Conservation (phyloP, 2,113 vertebrate genomes). For the Nymphicus hollandicus region DNA sequence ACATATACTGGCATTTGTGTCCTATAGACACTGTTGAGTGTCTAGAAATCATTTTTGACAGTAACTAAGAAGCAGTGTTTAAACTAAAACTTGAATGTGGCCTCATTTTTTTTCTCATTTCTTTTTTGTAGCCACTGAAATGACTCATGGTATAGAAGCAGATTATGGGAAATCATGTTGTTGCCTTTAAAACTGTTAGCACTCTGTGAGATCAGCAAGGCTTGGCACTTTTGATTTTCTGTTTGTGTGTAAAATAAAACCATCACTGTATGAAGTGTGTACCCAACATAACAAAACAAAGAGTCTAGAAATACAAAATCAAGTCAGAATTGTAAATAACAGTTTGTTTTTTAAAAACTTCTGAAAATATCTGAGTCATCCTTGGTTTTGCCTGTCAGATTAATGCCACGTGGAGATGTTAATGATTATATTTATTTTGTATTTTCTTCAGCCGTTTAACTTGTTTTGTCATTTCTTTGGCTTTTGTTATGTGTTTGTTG, state of each 20-base stretch:
- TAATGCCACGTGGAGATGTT: background rate
- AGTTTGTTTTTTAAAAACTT: background rate
- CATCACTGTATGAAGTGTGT: background rate
- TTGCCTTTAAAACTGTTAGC: background rate
- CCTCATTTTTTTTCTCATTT: background rate
- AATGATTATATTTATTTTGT: background rate
- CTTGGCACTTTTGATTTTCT: background rate
- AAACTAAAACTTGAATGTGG: background rate
- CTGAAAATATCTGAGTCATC: constrained; percentile 15
- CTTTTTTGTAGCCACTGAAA: background rate
- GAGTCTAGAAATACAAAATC: background rate
- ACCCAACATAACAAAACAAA: background rate
- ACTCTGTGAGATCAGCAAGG: background rate
- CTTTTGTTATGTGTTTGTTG: background rate
- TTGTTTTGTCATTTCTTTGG: background rate
- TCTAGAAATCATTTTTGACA: background rate
- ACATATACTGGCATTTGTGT: background rate
- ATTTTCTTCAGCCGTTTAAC: background rate
- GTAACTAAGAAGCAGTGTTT: background rate
- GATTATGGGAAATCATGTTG: background rate
- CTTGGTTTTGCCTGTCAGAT: background rate
- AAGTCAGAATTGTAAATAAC: background rate
- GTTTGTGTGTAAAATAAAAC: background rate
- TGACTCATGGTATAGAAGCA: background rate
- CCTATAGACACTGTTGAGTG: background rate